A percentile compares a stretch with the other conserved stretches of the same genome.
phyloP scores from a whole-genome alignment of 1,140 invertebrate genomes.

The Diachasmimorpha longicaudata region DNA sequence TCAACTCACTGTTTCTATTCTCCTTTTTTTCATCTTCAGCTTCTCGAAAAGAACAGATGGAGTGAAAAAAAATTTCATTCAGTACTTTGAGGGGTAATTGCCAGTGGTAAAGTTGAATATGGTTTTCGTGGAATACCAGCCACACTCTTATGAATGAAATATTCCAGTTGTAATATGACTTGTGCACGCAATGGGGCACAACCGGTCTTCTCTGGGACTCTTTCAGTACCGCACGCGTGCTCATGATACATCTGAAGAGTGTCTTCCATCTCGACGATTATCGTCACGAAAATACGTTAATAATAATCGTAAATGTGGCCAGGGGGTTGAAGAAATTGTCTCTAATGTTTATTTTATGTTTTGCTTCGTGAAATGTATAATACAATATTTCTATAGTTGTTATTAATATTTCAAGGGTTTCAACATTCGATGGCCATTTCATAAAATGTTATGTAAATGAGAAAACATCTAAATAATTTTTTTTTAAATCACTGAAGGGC shows the following conservation, averaged over 20 bases:
- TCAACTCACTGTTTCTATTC: too few relatives aligned
- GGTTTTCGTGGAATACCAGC: conserved; percentile 43
- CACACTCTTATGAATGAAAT: conserved; percentile 55
- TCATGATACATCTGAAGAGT: conserved; percentile 13
- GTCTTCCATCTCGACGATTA: neutral
- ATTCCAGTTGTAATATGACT: conserved; percentile 51
- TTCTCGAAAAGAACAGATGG: too few relatives aligned
- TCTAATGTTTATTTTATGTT: neutral
- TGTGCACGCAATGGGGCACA: conserved; percentile 43
- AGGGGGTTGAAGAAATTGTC: neutral
- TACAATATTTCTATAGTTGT: too few relatives aligned
- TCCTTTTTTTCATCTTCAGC: too few relatives aligned
- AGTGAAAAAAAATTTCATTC: conserved; percentile 2
- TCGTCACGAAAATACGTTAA: neutral
- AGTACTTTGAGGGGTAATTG: neutral
- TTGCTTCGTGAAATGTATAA: neutral
- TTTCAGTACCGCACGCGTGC: conserved; percentile 15
- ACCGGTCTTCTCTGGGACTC: conserved; percentile 27
- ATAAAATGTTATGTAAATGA: too few relatives aligned
- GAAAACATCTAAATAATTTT: too few relatives aligned
- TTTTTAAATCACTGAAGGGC: too few relatives aligned
- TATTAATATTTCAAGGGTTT: too few relatives aligned
- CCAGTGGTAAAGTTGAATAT: neutral
- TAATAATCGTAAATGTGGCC: neutral
- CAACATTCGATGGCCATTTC: too few relatives aligned